phyloP scores from a whole-genome alignment of 2,888 invertebrate genomes.

The Daptonema setosum region DNA sequence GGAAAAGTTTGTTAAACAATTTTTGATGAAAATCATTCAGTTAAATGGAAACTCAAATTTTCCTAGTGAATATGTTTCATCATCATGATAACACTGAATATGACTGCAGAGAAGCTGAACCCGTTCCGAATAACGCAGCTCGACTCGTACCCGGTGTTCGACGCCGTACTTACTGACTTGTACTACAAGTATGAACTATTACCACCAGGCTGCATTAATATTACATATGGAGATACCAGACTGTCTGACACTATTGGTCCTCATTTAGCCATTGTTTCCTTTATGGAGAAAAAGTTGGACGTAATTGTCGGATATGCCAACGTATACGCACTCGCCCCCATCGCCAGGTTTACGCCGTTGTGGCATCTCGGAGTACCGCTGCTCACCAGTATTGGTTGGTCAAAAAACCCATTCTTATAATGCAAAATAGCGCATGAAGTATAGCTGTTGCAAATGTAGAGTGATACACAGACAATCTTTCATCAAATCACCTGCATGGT shows the following conservation, averaged over 20 bases:
- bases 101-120: background rate
- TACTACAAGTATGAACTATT: background rate
- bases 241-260: background rate
- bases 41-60: too few relatives aligned
- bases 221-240: background rate
- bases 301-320: constrained; percentile 66
- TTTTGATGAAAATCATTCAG: too few relatives aligned
- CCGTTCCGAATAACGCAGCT: background rate
- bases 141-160: background rate
- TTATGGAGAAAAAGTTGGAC: constrained; percentile 34
- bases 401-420: too few relatives aligned
- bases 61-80: too few relatives aligned
- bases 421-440: too few relatives aligned
- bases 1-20: too few relatives aligned
- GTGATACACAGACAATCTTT: too few relatives aligned
- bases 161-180: background rate
- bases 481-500: too few relatives aligned
- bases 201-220: background rate
- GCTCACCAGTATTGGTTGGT: constrained; percentile 56
- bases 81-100: too few relatives aligned
- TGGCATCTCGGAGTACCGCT: constrained; percentile 47
- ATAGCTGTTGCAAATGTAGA: too few relatives aligned
- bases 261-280: background rate
- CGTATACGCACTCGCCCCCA: constrained; percentile 64
- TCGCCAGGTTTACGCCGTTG: constrained; percentile 48